phyloP scores from a whole-genome alignment of 2,797 vertebrate genomes.

The Xiphophorus birchmanni region DNA sequence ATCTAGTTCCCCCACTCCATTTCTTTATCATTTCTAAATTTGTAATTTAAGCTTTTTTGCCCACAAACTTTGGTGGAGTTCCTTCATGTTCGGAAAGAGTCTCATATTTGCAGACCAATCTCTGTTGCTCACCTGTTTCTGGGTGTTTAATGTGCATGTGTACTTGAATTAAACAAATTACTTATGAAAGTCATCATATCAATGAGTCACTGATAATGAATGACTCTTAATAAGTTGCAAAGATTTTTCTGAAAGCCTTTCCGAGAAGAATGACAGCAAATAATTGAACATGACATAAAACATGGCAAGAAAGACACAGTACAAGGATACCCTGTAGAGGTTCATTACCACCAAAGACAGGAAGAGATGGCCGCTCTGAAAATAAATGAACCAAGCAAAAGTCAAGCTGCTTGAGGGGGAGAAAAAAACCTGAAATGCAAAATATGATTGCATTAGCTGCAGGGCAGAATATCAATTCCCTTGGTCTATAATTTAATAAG shows the following conservation, averaged over 20 bases:
- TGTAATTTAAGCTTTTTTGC: neutral
- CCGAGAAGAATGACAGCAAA: slow-evolving; percentile 58
- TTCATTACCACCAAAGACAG: slow-evolving; percentile 68
- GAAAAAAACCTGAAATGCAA: slow-evolving; percentile 58
- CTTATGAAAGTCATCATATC: slow-evolving; percentile 14
- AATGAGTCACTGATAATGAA: slow-evolving; percentile 52
- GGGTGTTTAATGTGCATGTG: neutral
- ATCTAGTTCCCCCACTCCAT: neutral
- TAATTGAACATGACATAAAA: slow-evolving; percentile 74
- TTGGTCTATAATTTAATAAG: slow-evolving; percentile 78
- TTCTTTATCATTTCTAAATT: neutral
- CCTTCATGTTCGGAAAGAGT: neutral
- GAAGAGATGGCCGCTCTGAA: slow-evolving; percentile 59
- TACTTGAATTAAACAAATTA: slow-evolving; percentile 13
- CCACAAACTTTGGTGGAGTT: neutral
- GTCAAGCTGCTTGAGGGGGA: slow-evolving; percentile 46
- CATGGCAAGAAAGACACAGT: slow-evolving; percentile 19
- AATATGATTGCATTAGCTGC: slow-evolving; percentile 79
- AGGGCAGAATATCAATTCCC: slow-evolving; percentile 77
- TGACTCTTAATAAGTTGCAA: slow-evolving; percentile 25
- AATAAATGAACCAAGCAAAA: slow-evolving; percentile 73
- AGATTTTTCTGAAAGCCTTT: slow-evolving; percentile 39
- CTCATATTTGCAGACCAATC: neutral
- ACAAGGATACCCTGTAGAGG: slow-evolving; percentile 66
- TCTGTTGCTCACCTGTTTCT: neutral